Conservation (phyloP, 2,888 invertebrate species). For the Phaonia tiefii region DNA sequence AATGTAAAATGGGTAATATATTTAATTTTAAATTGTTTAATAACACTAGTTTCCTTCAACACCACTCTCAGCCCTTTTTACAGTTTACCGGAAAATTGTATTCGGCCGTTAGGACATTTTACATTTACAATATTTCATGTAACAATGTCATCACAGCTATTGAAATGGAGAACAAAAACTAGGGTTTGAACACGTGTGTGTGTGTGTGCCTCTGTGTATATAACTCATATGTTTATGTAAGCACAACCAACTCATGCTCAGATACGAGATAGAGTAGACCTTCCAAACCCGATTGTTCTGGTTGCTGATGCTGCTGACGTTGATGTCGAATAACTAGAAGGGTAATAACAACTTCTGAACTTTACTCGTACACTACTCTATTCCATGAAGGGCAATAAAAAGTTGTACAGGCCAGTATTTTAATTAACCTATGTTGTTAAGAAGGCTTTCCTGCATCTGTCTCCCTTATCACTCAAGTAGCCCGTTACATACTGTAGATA, state of each 20-base stretch:
- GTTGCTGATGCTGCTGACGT: not conserved
- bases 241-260: too few species aligned
- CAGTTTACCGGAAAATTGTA: too few species aligned
- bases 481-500: not conserved
- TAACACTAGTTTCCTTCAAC: too few species aligned
- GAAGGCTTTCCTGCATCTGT: slow-evolving; percentile 49
- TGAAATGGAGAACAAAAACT: not conserved
- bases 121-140: slow-evolving; percentile 26
- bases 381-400: slow-evolving; percentile 70
- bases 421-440: slow-evolving; percentile 72
- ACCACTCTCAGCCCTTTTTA: too few species aligned
- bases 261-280: too few species aligned
- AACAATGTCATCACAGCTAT: slow-evolving; percentile 1
- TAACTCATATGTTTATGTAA: not conserved
- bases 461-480: slow-evolving; percentile 8
- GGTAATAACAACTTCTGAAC: slow-evolving; percentile 58
- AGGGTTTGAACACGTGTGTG: not conserved
- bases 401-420: slow-evolving; percentile 69
- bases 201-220: not conserved
- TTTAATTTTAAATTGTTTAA: too few species aligned
- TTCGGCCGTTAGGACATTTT: slow-evolving; percentile 51
- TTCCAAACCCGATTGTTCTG: not conserved
- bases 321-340: not conserved
- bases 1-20: too few species aligned
- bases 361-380: slow-evolving; percentile 52